Conservation (phyloP, 2,888 invertebrate genomes). For the Caenorhabditis sp. region DNA sequence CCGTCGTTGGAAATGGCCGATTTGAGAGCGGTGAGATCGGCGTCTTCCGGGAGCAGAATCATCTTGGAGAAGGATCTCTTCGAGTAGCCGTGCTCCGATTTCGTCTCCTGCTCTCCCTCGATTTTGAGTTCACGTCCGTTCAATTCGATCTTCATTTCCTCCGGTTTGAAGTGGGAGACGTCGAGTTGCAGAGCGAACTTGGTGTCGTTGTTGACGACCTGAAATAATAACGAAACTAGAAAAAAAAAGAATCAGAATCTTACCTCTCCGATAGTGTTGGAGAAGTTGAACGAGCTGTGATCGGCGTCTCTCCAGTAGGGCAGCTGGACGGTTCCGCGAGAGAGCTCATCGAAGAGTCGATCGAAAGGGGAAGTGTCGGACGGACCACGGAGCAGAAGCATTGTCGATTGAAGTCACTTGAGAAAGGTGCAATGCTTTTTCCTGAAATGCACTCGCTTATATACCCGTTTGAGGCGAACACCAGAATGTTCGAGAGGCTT, state of each 20-base stretch:
- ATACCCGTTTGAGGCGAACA: no score
- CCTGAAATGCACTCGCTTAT: slow-evolving; percentile 4
- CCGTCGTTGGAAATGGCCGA: no score
- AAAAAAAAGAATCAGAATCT: no score
- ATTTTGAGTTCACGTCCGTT: slow-evolving; percentile 30
- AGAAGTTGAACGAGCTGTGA: slow-evolving; percentile 16
- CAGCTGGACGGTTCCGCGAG: slow-evolving; percentile 14
- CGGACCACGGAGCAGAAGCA: slow-evolving; percentile 26
- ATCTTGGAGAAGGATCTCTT: slow-evolving; percentile 19
- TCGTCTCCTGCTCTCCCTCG: slow-evolving; percentile 29
- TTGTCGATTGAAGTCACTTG: slow-evolving; percentile 17
- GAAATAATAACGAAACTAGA: not conserved
- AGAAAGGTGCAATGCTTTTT: slow-evolving; percentile 9
- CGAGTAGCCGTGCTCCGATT: slow-evolving; percentile 26
- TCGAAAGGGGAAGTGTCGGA: slow-evolving; percentile 12
- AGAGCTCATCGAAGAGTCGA: slow-evolving; percentile 12
- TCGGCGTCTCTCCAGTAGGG: slow-evolving; percentile 40
- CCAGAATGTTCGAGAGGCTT: no score
- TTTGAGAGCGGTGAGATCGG: no score
- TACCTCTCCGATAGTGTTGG: no score
- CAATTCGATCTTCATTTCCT: slow-evolving; percentile 22
- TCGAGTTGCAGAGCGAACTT: slow-evolving; percentile 22
- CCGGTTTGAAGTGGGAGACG: slow-evolving; percentile 32
- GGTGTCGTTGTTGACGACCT: slow-evolving; percentile 17
- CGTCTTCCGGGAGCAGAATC: no score